A percentile compares a stretch with the other conserved stretches of the same genome.
phyloP scores from a whole-genome alignment of 2,888 invertebrate species.

The Lordiphosa fenestrarum region DNA sequence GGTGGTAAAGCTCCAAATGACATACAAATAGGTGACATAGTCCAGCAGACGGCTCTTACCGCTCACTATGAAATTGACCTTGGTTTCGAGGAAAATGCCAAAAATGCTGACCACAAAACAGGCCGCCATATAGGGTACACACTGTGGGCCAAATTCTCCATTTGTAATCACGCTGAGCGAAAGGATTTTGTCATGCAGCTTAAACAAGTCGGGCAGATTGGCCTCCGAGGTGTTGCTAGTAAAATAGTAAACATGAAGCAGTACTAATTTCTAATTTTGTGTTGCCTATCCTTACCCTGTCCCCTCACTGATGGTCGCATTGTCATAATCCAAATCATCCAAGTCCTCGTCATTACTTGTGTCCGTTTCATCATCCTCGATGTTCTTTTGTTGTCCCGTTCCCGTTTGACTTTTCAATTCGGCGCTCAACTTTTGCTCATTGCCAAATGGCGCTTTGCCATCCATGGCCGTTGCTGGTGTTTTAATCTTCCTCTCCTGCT shows the following conservation, averaged over 20 bases:
- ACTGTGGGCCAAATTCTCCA: conserved; percentile 76
- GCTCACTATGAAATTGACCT: conserved; percentile 77
- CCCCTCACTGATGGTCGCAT: conserved; percentile 45
- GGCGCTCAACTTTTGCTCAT: conserved; percentile 42
- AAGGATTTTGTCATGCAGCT: conserved; percentile 78
- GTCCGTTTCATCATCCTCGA: conserved; percentile 46
- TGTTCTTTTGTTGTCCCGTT: conserved; percentile 21
- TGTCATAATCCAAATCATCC: conserved; percentile 64
- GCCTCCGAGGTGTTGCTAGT: conserved; percentile 71
- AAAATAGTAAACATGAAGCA: not conserved
- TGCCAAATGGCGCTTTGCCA: conserved; percentile 34
- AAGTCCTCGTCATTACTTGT: conserved; percentile 60
- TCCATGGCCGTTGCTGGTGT: conserved; percentile 30
- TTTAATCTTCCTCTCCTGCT: conserved; percentile 39
- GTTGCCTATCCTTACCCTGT: conserved; percentile 38
- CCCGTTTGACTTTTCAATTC: conserved; percentile 48
- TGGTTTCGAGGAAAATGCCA: conserved; percentile 78
- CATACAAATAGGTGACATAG: conserved; percentile 73
- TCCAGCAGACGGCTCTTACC: conserved; percentile 72
- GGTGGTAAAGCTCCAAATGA: conserved; percentile 76
- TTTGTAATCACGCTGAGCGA: conserved; percentile 75
- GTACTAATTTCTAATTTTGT: not conserved
- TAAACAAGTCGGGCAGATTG: conserved; percentile 77
- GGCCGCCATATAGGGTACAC: conserved; percentile 78
- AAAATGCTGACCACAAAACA: conserved; percentile 78